Evolutionary conservation across 2,113 vertebrate genomes (phyloP).

Genomic region (Chlamydotis undulata): DNA sequence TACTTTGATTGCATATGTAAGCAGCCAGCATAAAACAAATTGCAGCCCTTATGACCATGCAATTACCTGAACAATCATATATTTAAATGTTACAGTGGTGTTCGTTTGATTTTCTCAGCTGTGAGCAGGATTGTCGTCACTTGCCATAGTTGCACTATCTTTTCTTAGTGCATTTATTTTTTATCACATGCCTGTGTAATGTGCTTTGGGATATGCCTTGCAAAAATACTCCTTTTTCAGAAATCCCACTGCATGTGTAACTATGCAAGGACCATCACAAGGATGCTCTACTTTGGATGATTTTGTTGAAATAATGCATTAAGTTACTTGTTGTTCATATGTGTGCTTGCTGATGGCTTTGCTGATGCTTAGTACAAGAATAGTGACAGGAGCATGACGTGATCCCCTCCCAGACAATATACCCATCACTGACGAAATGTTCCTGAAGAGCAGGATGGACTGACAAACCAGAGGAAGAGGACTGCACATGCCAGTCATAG

Average conservation of each 20-base stretch:
- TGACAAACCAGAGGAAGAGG: background rate
- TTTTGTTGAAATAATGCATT: background rate
- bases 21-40: background rate
- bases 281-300: background rate
- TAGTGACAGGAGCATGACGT: background rate
- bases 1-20: background rate
- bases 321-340: background rate
- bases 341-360: background rate
- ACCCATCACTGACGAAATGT: background rate
- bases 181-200: accelerated
- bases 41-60: background rate
- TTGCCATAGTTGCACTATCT: background rate
- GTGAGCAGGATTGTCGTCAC: background rate
- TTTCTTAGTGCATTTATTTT: background rate
- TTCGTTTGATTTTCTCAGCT: background rate
- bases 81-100: background rate
- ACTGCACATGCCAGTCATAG: background rate
- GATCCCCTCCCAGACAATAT: background rate
- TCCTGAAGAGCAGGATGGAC: background rate
- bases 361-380: background rate
- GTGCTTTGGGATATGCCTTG: background rate
- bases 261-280: background rate
- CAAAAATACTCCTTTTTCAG: background rate
- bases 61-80: background rate
- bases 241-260: background rate